phyloP scores from a whole-genome alignment of 2,113 vertebrate genomes.

The Callorhinus ursinus region DNA sequence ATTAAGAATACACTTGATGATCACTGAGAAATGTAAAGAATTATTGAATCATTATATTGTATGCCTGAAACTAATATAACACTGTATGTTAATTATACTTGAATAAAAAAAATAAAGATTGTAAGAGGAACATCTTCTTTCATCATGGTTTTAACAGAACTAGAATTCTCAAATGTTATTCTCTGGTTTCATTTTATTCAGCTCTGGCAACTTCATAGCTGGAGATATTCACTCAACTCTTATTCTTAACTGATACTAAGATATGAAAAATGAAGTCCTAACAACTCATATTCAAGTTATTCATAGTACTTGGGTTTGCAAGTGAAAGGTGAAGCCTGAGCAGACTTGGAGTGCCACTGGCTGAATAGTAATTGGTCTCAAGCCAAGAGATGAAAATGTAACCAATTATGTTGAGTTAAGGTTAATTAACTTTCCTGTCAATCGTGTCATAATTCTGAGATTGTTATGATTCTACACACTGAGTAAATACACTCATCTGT shows the following conservation, averaged over 20 bases:
- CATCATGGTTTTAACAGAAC: not conserved
- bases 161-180: not conserved
- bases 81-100: not conserved
- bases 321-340: not conserved
- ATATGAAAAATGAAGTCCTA: not conserved
- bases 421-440: not conserved
- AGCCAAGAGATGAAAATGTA: not conserved
- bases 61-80: not conserved
- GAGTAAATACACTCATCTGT: not conserved
- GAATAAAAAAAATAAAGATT: not conserved
- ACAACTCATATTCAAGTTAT: not conserved
- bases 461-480: not conserved
- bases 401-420: not conserved
- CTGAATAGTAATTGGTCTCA: not conserved
- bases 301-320: slow-evolving; percentile 8
- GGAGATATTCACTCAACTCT: not conserved
- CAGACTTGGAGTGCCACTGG: not conserved
- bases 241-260: not conserved
- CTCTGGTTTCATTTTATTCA: not conserved
- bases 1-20: not conserved
- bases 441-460: not conserved
- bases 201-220: not conserved
- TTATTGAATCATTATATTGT: not conserved
- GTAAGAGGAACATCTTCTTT: not conserved
- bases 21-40: not conserved